Conservation (phyloP, 2,888 invertebrate genomes). For the Drosophila merina region DNA sequence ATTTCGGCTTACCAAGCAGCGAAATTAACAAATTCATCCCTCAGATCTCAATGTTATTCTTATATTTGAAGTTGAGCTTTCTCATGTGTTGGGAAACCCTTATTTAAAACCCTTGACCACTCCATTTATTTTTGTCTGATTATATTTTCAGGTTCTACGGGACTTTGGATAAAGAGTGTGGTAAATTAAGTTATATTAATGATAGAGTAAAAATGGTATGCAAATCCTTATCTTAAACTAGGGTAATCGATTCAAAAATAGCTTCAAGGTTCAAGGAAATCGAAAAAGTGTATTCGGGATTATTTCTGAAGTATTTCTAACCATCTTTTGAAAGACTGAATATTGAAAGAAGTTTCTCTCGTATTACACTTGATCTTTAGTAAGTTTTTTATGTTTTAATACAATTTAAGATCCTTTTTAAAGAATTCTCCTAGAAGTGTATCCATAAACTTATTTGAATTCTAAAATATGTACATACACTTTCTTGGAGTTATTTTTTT, state of each 20-base stretch:
- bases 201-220: not conserved
- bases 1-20: conserved; percentile 76
- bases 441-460: too few relatives aligned
- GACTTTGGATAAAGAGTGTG: not conserved
- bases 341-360: too few relatives aligned
- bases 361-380: too few relatives aligned
- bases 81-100: conserved; percentile 4
- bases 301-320: too few relatives aligned
- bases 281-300: too few relatives aligned
- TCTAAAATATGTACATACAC: too few relatives aligned
- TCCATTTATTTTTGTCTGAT: not conserved
- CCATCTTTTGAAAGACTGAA: too few relatives aligned
- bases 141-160: conserved; percentile 3
- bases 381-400: too few relatives aligned
- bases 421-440: too few relatives aligned
- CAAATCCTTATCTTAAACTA: not conserved
- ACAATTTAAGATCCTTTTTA: too few relatives aligned
- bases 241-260: not conserved
- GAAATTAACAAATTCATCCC: conserved; percentile 73
- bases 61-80: conserved; percentile 5
- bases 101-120: conserved; percentile 14
- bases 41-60: conserved; percentile 6
- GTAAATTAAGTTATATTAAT: conserved; percentile 1
- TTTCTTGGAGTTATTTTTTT: too few relatives aligned
- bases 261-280: too few relatives aligned